Conservation (phyloP, 2,113 vertebrate species). For the Dinomys branickii region DNA sequence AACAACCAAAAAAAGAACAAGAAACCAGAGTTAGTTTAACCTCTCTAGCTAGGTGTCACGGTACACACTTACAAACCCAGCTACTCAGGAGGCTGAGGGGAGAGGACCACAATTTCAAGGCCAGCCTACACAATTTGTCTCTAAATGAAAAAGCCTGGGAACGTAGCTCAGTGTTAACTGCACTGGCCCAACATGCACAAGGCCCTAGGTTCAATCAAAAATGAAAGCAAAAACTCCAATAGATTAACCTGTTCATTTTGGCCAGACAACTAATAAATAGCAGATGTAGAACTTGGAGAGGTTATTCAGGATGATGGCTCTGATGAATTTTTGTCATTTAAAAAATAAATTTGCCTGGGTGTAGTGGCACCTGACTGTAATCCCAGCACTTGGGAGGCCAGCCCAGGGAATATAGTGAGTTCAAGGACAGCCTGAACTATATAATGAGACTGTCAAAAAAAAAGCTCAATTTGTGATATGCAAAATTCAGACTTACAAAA, state of each 20-base stretch:
- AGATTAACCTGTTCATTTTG: conserved; percentile 37
- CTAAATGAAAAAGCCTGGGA: not conserved
- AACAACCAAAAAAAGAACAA: not conserved
- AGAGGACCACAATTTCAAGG: not conserved
- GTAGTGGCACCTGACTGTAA: not conserved
- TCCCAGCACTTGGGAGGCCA: not conserved
- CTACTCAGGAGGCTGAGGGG: not conserved
- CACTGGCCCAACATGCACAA: not conserved
- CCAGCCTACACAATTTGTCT: not conserved
- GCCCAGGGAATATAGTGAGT: not conserved
- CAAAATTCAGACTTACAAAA: conserved; percentile 47
- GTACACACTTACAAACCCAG: not conserved
- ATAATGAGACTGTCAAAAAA: not conserved
- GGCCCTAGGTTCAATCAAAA: not conserved
- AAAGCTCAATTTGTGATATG: not conserved
- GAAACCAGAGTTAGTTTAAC: not conserved
- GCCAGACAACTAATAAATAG: conserved; percentile 27
- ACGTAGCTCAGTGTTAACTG: not conserved
- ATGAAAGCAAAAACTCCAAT: not conserved
- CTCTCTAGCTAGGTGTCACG: not conserved
- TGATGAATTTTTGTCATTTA: conserved; percentile 5
- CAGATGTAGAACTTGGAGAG: conserved; percentile 20
- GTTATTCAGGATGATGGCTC: conserved; percentile 29
- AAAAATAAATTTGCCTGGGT: not conserved
- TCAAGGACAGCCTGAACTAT: not conserved